A percentile compares a stretch with the other conserved stretches of the same genome.
phyloP scores from a whole-genome alignment of 2,888 invertebrate genomes.

The Parapristionchus giblindavisi region DNA sequence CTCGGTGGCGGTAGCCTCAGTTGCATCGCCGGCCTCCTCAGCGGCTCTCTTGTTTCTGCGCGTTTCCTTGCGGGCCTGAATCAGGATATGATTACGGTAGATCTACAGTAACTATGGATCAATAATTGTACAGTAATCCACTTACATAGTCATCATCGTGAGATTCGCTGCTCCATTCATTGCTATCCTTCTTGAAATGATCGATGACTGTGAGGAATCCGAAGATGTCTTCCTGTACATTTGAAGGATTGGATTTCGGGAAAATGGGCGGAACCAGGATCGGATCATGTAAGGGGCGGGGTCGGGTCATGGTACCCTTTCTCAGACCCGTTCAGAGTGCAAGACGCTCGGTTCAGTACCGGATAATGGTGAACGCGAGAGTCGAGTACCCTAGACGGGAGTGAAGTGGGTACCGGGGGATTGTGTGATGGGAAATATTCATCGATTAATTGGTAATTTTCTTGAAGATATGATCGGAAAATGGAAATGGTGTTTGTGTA shows the following conservation, averaged over 20 bases:
- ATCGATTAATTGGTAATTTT: too few species aligned
- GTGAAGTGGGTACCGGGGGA: background rate
- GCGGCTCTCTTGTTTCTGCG: background rate
- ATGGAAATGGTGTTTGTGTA: too few species aligned
- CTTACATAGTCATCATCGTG: slow-evolving; percentile 33
- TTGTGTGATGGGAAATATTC: background rate
- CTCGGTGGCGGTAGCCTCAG: background rate
- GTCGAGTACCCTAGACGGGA: slow-evolving; percentile 33
- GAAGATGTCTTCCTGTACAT: slow-evolving; percentile 24
- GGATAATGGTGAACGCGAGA: background rate
- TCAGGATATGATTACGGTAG: background rate
- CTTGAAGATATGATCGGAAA: too few species aligned
- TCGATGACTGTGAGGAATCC: slow-evolving; percentile 37
- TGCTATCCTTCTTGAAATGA: slow-evolving; percentile 17
- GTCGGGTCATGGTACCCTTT: background rate
- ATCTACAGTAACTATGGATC: background rate
- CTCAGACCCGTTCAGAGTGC: slow-evolving; percentile 13
- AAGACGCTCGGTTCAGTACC: background rate
- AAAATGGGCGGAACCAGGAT: too few species aligned
- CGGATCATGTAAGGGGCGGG: background rate
- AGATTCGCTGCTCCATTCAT: slow-evolving; percentile 11
- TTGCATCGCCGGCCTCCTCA: background rate
- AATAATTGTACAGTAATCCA: too few species aligned
- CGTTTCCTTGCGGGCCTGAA: slow-evolving; percentile 26
- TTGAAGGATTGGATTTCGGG: background rate